Conservation (phyloP, 2,888 invertebrate genomes). For the Smittia sp. region DNA sequence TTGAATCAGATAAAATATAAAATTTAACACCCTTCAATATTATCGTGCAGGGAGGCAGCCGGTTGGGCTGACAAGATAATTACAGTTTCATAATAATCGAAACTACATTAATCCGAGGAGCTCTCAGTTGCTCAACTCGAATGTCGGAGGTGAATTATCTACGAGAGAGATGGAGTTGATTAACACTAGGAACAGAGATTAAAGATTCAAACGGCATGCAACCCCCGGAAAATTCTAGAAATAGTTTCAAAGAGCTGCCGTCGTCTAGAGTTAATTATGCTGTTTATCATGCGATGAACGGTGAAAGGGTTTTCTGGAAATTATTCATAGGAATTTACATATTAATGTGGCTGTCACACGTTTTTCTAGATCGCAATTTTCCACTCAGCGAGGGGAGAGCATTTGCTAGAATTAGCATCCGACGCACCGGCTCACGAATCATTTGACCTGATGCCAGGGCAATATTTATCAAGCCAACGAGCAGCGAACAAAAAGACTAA, state of each 20-base stretch:
- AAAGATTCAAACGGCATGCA: no score
- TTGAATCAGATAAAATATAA: not conserved
- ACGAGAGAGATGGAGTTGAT: not conserved
- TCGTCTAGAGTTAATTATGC: not conserved
- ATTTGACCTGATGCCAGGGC: not conserved
- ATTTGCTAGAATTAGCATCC: not conserved
- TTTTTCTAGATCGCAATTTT: not conserved
- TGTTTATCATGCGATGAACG: not conserved
- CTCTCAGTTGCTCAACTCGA: not conserved
- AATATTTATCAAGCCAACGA: not conserved
- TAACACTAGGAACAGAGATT: not conserved
- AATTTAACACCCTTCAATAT: not conserved
- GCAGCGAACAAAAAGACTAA: slow-evolving; percentile 18
- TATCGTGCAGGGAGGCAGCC: not conserved
- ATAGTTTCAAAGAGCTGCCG: not conserved
- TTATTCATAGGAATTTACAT: slow-evolving; percentile 9
- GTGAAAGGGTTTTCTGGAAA: no score
- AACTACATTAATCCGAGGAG: not conserved
- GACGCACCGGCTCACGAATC: not conserved
- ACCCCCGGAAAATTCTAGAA: no score
- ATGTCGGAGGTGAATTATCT: not conserved
- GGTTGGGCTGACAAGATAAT: not conserved
- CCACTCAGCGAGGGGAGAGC: not conserved
- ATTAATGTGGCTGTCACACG: not conserved
- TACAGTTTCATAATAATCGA: not conserved